Percentiles rank a stretch among this genome's conserved stretches.
These are phyloP conservation scores for Poecile atricapillus DNA, from an alignment of 2,113 vertebrate species.

Conservation along the genomic window DNA sequence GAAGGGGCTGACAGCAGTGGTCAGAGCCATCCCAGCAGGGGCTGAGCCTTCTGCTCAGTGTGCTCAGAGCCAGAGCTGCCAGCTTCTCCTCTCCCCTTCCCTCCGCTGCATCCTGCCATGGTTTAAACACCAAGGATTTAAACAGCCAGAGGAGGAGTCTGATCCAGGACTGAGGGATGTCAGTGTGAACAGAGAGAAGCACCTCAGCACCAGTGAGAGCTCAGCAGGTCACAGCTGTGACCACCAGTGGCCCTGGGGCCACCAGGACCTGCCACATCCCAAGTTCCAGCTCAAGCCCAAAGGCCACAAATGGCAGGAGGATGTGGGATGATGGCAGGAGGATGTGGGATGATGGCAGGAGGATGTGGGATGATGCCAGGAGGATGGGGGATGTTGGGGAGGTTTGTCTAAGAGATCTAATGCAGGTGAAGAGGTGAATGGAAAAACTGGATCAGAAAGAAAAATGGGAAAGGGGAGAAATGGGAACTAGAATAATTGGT, in stretches of 20 bases:
- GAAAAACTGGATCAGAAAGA: neutral
- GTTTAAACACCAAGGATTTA: neutral
- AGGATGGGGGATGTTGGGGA: fast-evolving
- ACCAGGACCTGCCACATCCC: neutral
- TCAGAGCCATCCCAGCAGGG: neutral
- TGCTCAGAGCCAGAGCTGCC: neutral
- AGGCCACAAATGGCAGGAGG: neutral
- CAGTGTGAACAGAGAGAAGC: too few relatives aligned
- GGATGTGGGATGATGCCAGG: fast-evolving
- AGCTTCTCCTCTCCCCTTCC: neutral
- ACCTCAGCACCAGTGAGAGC: neutral
- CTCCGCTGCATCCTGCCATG: neutral
- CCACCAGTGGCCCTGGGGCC: neutral
- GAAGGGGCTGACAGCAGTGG: neutral
- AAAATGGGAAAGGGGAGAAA: neutral
- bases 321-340: fast-evolving
- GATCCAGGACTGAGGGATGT: neutral
- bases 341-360: fast-evolving
- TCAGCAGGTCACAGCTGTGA: neutral
- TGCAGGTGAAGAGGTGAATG: neutral
- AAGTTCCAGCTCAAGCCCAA: neutral
- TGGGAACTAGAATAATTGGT: neutral
- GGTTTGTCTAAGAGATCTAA: neutral
- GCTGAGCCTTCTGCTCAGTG: too few relatives aligned
- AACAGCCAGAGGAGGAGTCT: fast-evolving